Conservation (phyloP, 2,888 invertebrate genomes). For the Acanthosoma haemorrhoidale region DNA sequence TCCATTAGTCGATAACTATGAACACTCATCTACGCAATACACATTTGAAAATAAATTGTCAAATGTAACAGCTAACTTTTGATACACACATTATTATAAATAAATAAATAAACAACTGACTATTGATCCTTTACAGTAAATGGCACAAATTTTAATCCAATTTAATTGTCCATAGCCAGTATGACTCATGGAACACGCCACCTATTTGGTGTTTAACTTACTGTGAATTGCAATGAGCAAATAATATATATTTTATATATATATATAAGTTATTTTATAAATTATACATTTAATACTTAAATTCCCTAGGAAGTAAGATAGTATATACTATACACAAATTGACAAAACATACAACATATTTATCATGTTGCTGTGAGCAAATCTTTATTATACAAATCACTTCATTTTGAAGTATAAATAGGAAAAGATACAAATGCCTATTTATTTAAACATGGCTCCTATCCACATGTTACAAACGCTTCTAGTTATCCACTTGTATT, state of each 20-base stretch:
- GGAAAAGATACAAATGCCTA: slow-evolving; percentile 31
- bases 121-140: not conserved
- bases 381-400: slow-evolving; percentile 7
- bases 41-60: not conserved
- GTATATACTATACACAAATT: slow-evolving; percentile 21
- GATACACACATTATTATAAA: not conserved
- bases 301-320: slow-evolving; percentile 15
- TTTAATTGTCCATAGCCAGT: not conserved
- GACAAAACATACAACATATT: slow-evolving; percentile 19
- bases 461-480: not conserved
- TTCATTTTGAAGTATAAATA: slow-evolving; percentile 16
- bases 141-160: slow-evolving; percentile 11
- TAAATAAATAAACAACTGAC: not conserved
- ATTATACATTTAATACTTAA: slow-evolving; percentile 15
- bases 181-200: slow-evolving; percentile 19
- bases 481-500: not conserved
- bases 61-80: not conserved
- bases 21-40: not conserved
- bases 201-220: slow-evolving; percentile 39
- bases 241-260: too few relatives aligned
- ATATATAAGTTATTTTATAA: slow-evolving; percentile 15
- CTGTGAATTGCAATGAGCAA: slow-evolving; percentile 39
- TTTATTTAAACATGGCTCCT: not conserved
- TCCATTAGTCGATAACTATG: not conserved
- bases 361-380: slow-evolving; percentile 25